phyloP scores from a whole-genome alignment of 2,888 invertebrate species.

The Harpagoxenus sublaevis region DNA sequence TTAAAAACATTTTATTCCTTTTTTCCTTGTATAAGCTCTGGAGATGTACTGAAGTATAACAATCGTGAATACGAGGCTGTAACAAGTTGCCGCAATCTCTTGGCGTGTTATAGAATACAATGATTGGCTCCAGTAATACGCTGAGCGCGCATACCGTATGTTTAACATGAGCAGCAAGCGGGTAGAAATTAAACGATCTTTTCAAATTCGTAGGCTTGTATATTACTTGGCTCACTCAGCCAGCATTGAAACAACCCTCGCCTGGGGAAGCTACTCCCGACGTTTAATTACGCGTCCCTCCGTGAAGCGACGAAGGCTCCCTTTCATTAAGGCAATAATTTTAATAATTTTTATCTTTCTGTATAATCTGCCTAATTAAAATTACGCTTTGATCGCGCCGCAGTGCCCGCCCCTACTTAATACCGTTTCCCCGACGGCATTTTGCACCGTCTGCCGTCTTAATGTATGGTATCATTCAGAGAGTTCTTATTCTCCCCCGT shows the following conservation, averaged over 20 bases:
- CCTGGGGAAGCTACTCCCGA: slow-evolving; percentile 74
- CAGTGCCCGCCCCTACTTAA: slow-evolving; percentile 75
- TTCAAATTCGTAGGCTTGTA: slow-evolving; percentile 58
- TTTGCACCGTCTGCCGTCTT: slow-evolving; percentile 48
- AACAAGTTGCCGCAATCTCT: background rate
- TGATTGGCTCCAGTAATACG: background rate
- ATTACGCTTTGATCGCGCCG: slow-evolving; percentile 85
- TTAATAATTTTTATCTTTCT: slow-evolving; percentile 86
- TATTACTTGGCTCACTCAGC: slow-evolving; percentile 58
- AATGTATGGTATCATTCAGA: slow-evolving; percentile 32
- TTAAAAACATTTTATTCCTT: background rate
- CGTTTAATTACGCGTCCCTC: slow-evolving; percentile 85
- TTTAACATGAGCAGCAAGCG: slow-evolving; percentile 21
- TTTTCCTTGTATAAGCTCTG: background rate
- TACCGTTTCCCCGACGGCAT: slow-evolving; percentile 59
- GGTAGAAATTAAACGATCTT: slow-evolving; percentile 59
- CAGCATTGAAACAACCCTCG: slow-evolving; percentile 71
- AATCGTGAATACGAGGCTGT: background rate
- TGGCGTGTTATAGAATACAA: too few relatives aligned
- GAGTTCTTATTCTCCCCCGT: background rate
- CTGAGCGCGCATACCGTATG: background rate
- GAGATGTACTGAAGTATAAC: too few relatives aligned
- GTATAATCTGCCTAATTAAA: slow-evolving; percentile 86
- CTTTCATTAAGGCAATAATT: slow-evolving; percentile 86
- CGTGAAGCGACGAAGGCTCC: slow-evolving; percentile 80